Evolutionary conservation across 37 sponge, comb jelly and placozoan genomes (phyloP), one percentile per base, ranked within the genome.

Genomic region (Cliona cf. orientalis): DNA sequence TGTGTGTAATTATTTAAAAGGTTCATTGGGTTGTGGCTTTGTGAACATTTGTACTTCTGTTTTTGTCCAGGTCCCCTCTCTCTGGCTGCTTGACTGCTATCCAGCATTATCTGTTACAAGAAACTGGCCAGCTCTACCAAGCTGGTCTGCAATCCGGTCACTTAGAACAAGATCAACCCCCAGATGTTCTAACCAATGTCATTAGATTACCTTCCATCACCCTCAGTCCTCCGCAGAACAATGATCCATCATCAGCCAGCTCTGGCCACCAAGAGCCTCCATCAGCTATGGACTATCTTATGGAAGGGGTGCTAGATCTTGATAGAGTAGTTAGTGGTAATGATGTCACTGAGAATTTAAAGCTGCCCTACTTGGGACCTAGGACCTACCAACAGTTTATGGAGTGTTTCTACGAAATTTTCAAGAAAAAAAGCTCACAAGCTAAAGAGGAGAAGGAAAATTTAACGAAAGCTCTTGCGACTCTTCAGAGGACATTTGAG

Each of bases 291-390:
- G 66, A 80, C 3, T 66, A 58, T n/a, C 74, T 91, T 4, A 68
- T 82, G 44, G 91, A 91, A 53, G 82, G 81, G 56, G 66, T 86
- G 38, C n/a, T 64, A 31, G 22, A 60, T 19, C 56, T 88, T 46
- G 32, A 76, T 25, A 41, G 53, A 32, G 72, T 74, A 55, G 11
- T 76, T 39, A 11, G 46, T 32, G 77, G 36, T 49, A 2, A 11
- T 23, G 22, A 58, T 21, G 28, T 17, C 21, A 38, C 29, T 26
- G 55, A 19, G 6, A 55, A 65, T 3, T 28, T 28, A 7, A n/a
- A 23, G 6, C 28, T 80, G 5, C 89, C 89, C 5, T 94, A 81
- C 46, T 82, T 94, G 21, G 92, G 95, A 17, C 92, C 85, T 36
- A 55, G 36, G n/a, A 81, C 83, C 1, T 71, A 80, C 60, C 42